These are phyloP conservation scores for Polypterus senegalus DNA, from an alignment of 2,113 vertebrate genomes.

Conservation along the genomic window DNA sequence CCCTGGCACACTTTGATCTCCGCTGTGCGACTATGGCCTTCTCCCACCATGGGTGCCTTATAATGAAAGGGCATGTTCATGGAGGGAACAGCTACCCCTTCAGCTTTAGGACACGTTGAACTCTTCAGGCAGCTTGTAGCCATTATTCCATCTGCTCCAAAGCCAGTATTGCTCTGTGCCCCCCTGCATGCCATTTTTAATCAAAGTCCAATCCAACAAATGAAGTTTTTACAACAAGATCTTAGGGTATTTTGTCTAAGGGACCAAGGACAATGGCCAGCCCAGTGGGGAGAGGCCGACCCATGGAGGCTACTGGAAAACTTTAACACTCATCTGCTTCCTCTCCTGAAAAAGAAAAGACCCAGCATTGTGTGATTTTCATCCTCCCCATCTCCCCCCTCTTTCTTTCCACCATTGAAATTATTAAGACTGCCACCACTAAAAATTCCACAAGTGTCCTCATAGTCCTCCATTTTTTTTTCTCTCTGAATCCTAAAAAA, in stretches of 20 bases:
- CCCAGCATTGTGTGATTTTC: too few species aligned
- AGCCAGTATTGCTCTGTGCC: slow-evolving; percentile 11
- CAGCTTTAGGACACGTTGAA: slow-evolving; percentile 25
- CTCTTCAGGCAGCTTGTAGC: slow-evolving; percentile 11
- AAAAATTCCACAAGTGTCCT: too few species aligned
- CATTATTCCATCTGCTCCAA: slow-evolving; percentile 12
- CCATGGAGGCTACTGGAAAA: slow-evolving; percentile 8
- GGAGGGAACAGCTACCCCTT: slow-evolving; percentile 12
- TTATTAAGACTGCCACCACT: too few species aligned
- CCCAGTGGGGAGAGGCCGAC: slow-evolving; percentile 10
- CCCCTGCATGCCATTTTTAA: slow-evolving; percentile 30
- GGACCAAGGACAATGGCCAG: slow-evolving; percentile 21
- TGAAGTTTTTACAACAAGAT: slow-evolving; percentile 31
- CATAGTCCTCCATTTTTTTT: too few species aligned
- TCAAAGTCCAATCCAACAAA: slow-evolving; percentile 29
- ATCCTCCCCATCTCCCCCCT: too few species aligned
- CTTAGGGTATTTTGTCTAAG: slow-evolving; percentile 25
- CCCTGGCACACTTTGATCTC: slow-evolving; percentile 30
- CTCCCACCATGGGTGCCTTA: slow-evolving; percentile 13
- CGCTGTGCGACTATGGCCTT: slow-evolving; percentile 30
- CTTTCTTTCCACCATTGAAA: too few species aligned
- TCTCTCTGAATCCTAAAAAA: too few species aligned
- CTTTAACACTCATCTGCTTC: not conserved
- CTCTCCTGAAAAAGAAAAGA: not conserved
- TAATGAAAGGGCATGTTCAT: slow-evolving; percentile 18